phyloP scores from a whole-genome alignment of 2,113 vertebrate species.

The Anthoscopus minutus region DNA sequence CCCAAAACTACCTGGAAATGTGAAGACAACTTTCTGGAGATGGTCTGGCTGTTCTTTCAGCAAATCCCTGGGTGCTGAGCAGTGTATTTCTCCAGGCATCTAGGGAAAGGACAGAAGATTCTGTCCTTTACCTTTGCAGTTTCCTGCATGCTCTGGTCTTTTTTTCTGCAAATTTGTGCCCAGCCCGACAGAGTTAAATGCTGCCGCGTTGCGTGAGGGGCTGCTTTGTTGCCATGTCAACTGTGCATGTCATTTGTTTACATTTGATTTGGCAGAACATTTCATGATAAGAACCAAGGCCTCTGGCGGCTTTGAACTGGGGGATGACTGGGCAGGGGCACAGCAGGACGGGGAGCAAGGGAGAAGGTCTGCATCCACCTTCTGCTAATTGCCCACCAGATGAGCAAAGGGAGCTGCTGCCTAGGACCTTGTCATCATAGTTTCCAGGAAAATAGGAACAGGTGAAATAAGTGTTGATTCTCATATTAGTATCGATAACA shows the following conservation, averaged over 20 bases:
- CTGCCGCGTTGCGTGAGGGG: slow-evolving; percentile 29
- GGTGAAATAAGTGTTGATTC: not conserved
- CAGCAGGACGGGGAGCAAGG: not conserved
- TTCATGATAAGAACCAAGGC: slow-evolving; percentile 67
- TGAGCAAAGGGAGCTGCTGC: rapidly evolving
- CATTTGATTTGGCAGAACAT: slow-evolving; percentile 67
- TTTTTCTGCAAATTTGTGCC: slow-evolving; percentile 31
- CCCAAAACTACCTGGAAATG: not conserved
- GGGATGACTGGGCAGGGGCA: not conserved
- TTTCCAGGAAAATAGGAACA: not conserved
- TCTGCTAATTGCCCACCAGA: not conserved
- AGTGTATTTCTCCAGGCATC: not conserved
- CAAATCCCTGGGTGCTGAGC: not conserved
- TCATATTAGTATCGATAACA: not conserved
- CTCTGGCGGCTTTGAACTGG: slow-evolving; percentile 55
- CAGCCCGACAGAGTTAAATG: slow-evolving; percentile 48
- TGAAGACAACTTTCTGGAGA: not conserved
- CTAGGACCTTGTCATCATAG: rapidly evolving
- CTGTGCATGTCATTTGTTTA: slow-evolving; percentile 72
- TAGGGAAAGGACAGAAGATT: not conserved
- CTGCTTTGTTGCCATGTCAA: slow-evolving; percentile 71
- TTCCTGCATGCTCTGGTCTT: not conserved
- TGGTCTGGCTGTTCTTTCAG: not conserved
- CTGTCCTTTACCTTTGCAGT: not conserved
- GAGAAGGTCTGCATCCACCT: not conserved